Percentiles rank a stretch among this genome's conserved stretches.
Evolutionary conservation across 2,113 vertebrate species (phyloP).

Genomic region (Ptilonorhynchus violaceus): DNA sequence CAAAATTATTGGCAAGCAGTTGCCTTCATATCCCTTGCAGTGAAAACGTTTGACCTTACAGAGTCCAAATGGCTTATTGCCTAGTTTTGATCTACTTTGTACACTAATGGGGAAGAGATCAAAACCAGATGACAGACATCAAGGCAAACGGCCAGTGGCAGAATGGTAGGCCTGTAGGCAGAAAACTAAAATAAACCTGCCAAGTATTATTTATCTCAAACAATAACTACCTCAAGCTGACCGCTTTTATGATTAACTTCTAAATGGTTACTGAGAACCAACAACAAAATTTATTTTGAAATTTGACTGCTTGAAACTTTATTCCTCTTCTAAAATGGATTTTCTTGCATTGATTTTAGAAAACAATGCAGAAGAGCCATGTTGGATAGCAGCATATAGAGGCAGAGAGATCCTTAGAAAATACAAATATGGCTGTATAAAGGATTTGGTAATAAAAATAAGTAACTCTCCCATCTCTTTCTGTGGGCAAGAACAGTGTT

Average conservation of each 20-base stretch:
- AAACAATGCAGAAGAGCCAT: background rate
- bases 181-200: constrained; percentile 35
- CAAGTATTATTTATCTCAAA: background rate
- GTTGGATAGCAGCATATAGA: background rate
- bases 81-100: constrained; percentile 58
- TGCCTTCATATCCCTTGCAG: constrained; percentile 13
- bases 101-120: constrained; percentile 44
- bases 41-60: constrained; percentile 26
- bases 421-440: background rate
- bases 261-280: background rate
- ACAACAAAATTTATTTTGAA: background rate
- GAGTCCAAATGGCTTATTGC: constrained; percentile 49
- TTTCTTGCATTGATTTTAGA: background rate
- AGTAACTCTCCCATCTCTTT: background rate
- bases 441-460: background rate
- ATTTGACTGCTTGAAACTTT: background rate
- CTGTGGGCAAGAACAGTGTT: background rate
- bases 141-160: constrained; percentile 9
- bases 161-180: background rate
- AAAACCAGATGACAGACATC: constrained; percentile 63
- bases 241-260: background rate
- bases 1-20: constrained; percentile 47
- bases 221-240: constrained; percentile 8
- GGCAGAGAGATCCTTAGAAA: background rate
- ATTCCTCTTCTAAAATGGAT: background rate